A percentile compares a stretch with the other conserved stretches of the same genome.
These are phyloP conservation scores for Agelas oroides DNA, from an alignment of 37 sponge, comb jelly and placozoan genomes.

Conservation along the genomic window DNA sequence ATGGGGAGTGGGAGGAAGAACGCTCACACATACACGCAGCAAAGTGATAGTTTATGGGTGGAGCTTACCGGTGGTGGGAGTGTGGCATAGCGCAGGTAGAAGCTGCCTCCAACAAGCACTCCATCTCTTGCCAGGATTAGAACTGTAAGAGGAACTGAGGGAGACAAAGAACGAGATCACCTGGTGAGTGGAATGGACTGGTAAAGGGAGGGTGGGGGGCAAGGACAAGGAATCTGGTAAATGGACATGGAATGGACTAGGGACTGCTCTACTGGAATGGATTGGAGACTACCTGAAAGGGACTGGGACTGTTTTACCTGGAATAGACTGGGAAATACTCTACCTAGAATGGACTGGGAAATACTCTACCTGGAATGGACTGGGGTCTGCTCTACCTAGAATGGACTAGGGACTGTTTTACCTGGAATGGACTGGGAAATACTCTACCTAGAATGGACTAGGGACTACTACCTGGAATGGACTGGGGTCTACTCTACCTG, in stretches of 20 bases:
- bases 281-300: too few species aligned
- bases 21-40: too few species aligned
- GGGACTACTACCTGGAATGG: too few species aligned
- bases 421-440: too few species aligned
- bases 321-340: too few species aligned
- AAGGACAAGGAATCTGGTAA: not conserved
- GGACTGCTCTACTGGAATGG: too few species aligned
- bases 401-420: too few species aligned
- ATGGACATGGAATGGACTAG: too few species aligned
- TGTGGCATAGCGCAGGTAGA: slow-evolving; percentile 87
- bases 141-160: slow-evolving; percentile 58
- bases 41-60: not conserved
- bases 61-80: slow-evolving; percentile 88
- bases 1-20: too few species aligned
- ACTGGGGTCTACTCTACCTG: slow-evolving; percentile 40
- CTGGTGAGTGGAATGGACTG: not conserved
- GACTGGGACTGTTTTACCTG: too few species aligned
- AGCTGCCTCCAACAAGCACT: slow-evolving; percentile 57
- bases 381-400: too few species aligned
- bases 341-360: slow-evolving; percentile 84
- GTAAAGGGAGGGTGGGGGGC: not conserved
- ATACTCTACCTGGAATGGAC: slow-evolving; percentile 71
- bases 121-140: slow-evolving; percentile 76
- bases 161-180: not conserved
- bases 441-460: too few species aligned